Percentiles rank a stretch among this genome's conserved stretches.
phyloP scores from a whole-genome alignment of 2,888 invertebrate species.

The Orthonychiurus folsomi region DNA sequence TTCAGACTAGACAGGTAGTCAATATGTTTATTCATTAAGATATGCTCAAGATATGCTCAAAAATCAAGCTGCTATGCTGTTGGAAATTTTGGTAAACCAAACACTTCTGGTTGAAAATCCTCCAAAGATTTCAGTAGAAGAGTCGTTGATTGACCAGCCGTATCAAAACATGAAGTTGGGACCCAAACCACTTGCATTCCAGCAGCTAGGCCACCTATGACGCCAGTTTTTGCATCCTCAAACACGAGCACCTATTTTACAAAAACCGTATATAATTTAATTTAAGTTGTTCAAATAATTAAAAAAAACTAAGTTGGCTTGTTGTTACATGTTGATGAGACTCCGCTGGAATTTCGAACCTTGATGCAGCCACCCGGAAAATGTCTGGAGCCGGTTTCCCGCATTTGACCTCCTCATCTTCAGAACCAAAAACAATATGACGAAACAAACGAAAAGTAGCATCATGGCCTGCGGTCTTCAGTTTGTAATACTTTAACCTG shows the following conservation, averaged over 20 bases:
- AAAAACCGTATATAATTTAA: slow-evolving; percentile 6
- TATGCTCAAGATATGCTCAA: no score
- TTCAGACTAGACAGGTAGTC: no score
- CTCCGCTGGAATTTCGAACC: slow-evolving; percentile 55
- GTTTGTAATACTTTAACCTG: slow-evolving; percentile 58
- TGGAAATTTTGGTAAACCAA: slow-evolving; percentile 71
- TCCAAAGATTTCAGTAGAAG: slow-evolving; percentile 62
- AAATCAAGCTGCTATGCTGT: no score
- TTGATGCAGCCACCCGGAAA: slow-evolving; percentile 63
- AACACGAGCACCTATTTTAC: slow-evolving; percentile 67
- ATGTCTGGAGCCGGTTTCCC: slow-evolving; percentile 88
- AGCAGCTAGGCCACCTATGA: slow-evolving; percentile 62
- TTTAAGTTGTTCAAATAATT: no score
- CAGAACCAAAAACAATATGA: slow-evolving; percentile 71
- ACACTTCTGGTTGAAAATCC: slow-evolving; percentile 70
- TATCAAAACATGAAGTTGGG: slow-evolving; percentile 56
- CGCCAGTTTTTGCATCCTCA: slow-evolving; percentile 88
- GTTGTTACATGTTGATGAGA: slow-evolving; percentile 26
- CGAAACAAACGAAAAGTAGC: slow-evolving; percentile 60
- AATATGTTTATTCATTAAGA: no score
- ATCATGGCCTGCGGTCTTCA: slow-evolving; percentile 58
- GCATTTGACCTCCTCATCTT: slow-evolving; percentile 70
- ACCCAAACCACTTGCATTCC: slow-evolving; percentile 83
- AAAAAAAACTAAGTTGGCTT: no score
- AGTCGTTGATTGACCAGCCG: slow-evolving; percentile 54